These are phyloP conservation scores for Dendropsophus ebraccatus DNA, from an alignment of 2,113 vertebrate genomes.

Conservation along the genomic window DNA sequence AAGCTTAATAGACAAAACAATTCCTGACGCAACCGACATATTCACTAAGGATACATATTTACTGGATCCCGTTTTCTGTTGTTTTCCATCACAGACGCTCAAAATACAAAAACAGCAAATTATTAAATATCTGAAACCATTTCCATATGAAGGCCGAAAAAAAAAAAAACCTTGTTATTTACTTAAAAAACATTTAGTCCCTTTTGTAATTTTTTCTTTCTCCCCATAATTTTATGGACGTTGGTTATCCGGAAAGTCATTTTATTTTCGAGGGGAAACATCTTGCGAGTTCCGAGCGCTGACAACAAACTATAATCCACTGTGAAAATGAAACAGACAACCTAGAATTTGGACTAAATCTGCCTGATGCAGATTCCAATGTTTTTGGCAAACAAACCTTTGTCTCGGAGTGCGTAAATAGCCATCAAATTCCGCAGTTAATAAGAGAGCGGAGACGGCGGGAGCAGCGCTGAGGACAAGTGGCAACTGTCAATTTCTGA, in stretches of 20 bases:
- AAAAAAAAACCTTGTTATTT: neutral
- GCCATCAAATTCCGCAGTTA: conserved; percentile 62
- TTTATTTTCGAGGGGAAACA: conserved; percentile 11
- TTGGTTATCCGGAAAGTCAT: neutral
- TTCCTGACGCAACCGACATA: too few relatives aligned
- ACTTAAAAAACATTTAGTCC: neutral
- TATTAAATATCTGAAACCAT: neutral
- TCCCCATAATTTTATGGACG: neutral
- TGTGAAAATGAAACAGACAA: conserved; percentile 49
- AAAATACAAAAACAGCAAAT: neutral
- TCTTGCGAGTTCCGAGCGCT: neutral
- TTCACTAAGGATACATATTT: too few relatives aligned
- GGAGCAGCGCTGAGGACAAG: conserved; percentile 63
- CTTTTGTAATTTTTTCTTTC: neutral
- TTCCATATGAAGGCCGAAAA: too few relatives aligned
- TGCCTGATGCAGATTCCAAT: conserved; percentile 58
- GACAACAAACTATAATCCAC: conserved; percentile 59
- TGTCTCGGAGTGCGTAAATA: conserved; percentile 55
- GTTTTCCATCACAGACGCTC: neutral
- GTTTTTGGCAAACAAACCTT: conserved; percentile 62
- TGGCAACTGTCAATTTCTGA: conserved; percentile 65
- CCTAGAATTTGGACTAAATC: conserved; percentile 52
- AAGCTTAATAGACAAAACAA: too few relatives aligned
- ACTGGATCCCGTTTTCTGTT: too few relatives aligned
- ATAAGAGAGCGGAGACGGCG: conserved; percentile 63